Evolutionary conservation across 1,140 invertebrate species (phyloP).

Genomic region (Onthophagus taurus): DNA sequence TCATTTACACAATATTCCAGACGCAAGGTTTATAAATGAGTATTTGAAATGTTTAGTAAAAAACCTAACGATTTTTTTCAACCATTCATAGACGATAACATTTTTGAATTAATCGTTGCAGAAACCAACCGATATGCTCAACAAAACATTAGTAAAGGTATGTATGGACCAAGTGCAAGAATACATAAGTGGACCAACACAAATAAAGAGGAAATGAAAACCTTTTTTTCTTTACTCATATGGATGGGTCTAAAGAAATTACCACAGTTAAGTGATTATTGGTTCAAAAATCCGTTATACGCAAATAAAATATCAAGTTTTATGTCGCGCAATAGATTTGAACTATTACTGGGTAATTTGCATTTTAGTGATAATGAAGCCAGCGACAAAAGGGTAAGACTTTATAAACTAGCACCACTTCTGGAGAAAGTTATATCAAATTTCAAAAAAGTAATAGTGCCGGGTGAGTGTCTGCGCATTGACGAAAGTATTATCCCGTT

Average conservation of each 20-base stretch:
- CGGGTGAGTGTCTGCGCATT: slow-evolving; percentile 16
- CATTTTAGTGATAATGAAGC: slow-evolving; percentile 25
- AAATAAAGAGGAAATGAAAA: background rate
- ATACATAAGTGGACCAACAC: background rate
- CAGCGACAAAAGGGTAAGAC: no score
- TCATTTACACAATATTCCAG: no score
- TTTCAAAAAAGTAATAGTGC: slow-evolving; percentile 14
- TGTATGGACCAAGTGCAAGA: background rate
- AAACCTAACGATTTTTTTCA: background rate
- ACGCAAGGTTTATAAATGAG: no score
- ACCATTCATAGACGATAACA: background rate
- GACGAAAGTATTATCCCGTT: slow-evolving; percentile 32
- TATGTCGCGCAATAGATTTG: slow-evolving; percentile 24
- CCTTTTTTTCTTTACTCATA: background rate
- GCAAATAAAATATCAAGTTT: slow-evolving; percentile 11
- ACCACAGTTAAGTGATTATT: background rate
- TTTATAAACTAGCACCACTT: slow-evolving; percentile 23
- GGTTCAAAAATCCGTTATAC: slow-evolving; percentile 4
- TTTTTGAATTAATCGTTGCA: background rate
- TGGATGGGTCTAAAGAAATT: slow-evolving; percentile 6
- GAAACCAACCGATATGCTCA: background rate
- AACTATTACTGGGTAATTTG: slow-evolving; percentile 20
- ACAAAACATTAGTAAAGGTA: background rate
- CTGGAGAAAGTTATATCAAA: slow-evolving; percentile 16
- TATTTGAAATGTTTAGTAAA: background rate